These are phyloP conservation scores for Papilio machaon DNA, from an alignment of 1,140 invertebrate species.

Conservation along the genomic window DNA sequence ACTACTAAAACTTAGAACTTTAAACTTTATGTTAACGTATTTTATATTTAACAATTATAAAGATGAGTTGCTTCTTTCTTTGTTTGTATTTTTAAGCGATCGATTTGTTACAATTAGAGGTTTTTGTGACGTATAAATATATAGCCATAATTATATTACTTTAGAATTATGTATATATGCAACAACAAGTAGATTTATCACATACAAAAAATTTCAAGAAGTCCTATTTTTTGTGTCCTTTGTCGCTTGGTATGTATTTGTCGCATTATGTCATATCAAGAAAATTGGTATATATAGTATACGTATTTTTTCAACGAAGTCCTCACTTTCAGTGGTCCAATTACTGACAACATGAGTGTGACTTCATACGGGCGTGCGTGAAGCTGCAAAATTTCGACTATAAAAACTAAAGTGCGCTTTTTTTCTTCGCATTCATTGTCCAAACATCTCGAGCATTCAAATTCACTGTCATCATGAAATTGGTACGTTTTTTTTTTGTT, in stretches of 20 bases:
- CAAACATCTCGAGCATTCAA: constrained; percentile 42
- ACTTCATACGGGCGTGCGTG: constrained; percentile 59
- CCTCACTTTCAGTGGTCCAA: constrained; percentile 43
- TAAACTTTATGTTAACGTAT: neutral
- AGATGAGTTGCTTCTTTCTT: neutral
- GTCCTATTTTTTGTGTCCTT: too few species aligned
- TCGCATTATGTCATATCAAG: too few species aligned
- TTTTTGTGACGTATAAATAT: too few species aligned
- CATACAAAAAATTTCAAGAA: too few species aligned
- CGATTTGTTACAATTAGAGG: too few species aligned
- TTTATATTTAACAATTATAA: neutral
- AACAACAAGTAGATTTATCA: too few species aligned
- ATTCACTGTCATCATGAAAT: constrained; percentile 58
- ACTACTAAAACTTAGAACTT: constrained; percentile 47
- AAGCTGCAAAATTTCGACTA: constrained; percentile 57
- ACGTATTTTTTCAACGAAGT: constrained; percentile 40
- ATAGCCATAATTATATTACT: too few species aligned
- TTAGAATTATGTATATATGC: too few species aligned
- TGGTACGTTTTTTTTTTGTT: constrained; percentile 57
- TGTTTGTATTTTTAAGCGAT: neutral
- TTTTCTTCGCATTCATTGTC: constrained; percentile 53
- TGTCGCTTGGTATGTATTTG: too few species aligned
- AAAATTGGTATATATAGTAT: neutral
- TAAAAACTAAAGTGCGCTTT: constrained; percentile 61
- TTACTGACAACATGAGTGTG: constrained; percentile 49